Evolutionary conservation across 2,113 vertebrate species (phyloP), one percentile per base, ranked within the genome.

Genomic region (Proteles cristata): DNA sequence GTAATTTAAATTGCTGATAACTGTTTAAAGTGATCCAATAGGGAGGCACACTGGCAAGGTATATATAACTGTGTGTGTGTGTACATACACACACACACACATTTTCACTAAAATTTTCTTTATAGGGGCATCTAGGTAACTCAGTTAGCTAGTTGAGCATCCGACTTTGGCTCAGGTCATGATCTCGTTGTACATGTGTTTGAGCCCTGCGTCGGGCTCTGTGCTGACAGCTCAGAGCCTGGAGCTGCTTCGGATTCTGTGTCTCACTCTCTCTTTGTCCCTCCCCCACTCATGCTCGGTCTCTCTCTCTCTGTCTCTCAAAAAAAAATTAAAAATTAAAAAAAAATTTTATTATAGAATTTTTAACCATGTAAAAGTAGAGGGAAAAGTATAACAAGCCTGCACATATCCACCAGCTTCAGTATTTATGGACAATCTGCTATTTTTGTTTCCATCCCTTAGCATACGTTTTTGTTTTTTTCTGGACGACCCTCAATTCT

Each of bases 321-420:
- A 55, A 55, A 17, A 55, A 55, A 4, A 15, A 17, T 55, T 55
- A 55, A 55, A 55, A 55, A 55, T 3, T 5, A 55, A 55, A 55
- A 48, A 48, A 55, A 55, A 55, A 55, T 17, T 5, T 55, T 76
- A 31, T 69, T 43, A 63, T 63, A 80, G 80, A 77, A 96, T 45
- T 74, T 97, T 94, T 31, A 93, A 93, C 65, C 21, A 84, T 43
- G 16, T 6, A 7, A 35, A 95, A 94, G 10, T 25, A 68, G 28
- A 92, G 43, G 55, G 43, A 43, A 86, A 86, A 45, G 61, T 65
- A 7, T 74, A 74, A 80, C 4, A 43, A 88, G 11, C 33, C 11
- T 11, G 21, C 8, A 7, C 5, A 33, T 53, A 17, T 7, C 14
- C 28, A 14, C 50, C 17, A 39, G 7, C 68, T 87, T 74, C 63